These are phyloP conservation scores for Abrostola triplasia DNA, from an alignment of 2,888 invertebrate genomes.

Conservation along the genomic window DNA sequence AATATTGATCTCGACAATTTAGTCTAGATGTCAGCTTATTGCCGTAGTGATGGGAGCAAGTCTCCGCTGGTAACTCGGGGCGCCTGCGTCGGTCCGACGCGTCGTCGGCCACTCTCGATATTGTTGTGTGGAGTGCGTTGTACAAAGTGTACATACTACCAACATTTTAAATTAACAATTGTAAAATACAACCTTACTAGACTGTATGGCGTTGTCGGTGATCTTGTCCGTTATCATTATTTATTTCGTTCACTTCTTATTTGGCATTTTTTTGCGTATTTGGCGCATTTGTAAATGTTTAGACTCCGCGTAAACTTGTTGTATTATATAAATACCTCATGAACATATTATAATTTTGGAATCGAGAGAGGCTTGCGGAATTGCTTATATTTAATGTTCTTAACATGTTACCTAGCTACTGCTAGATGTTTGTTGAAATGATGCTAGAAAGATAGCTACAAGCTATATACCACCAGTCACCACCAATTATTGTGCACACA, in stretches of 20 bases:
- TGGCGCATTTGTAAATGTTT: slow-evolving; percentile 16
- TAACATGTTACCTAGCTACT: slow-evolving; percentile 7
- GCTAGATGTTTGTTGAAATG: slow-evolving; percentile 5
- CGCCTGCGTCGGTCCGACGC: slow-evolving; percentile 3
- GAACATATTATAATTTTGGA: slow-evolving; percentile 14
- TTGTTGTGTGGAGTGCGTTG: slow-evolving; percentile 23
- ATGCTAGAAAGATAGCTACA: slow-evolving; percentile 1
- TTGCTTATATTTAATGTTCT: slow-evolving; percentile 7
- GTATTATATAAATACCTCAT: slow-evolving; percentile 23
- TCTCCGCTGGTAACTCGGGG: slow-evolving; percentile 7
- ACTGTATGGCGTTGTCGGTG: slow-evolving; percentile 11
- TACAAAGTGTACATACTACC: slow-evolving; percentile 21
- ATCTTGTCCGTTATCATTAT: slow-evolving; percentile 19
- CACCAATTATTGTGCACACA: slow-evolving; percentile 1
- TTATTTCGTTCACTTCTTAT: slow-evolving; percentile 22
- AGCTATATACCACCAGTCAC: slow-evolving; percentile 6
- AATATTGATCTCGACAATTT: slow-evolving; percentile 15
- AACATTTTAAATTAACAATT: slow-evolving; percentile 16
- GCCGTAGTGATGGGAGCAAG: slow-evolving; percentile 7
- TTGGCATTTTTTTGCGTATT: slow-evolving; percentile 14
- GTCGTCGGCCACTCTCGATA: background rate
- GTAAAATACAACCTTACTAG: slow-evolving; percentile 2
- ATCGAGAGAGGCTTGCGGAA: slow-evolving; percentile 8
- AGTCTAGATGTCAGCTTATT: slow-evolving; percentile 6
- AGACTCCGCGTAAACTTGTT: slow-evolving; percentile 7